phyloP scores from a whole-genome alignment of 1,140 invertebrate species.

The Ladona fulva region DNA sequence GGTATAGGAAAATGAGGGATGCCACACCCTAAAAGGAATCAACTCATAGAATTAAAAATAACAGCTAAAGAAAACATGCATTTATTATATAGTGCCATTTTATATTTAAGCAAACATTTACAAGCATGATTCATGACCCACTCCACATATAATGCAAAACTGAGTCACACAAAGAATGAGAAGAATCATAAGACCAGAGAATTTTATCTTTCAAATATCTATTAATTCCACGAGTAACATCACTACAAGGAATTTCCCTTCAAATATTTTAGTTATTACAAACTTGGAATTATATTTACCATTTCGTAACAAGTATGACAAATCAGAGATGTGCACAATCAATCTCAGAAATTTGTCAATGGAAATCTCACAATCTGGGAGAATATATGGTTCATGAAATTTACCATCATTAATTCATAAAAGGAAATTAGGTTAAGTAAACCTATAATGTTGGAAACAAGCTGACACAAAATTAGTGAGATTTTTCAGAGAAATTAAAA shows the following conservation, averaged over 20 bases:
- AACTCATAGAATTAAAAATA: too few species aligned
- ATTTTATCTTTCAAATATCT: neutral
- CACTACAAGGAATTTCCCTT: neutral
- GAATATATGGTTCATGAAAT: neutral
- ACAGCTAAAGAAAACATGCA: neutral
- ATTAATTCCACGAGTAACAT: neutral
- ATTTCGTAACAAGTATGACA: neutral
- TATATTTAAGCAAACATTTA: slow-evolving; percentile 7
- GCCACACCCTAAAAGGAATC: too few species aligned
- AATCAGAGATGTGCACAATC: neutral
- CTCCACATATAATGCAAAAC: neutral
- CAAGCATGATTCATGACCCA: slow-evolving; percentile 8
- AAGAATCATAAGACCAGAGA: neutral
- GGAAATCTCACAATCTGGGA: neutral
- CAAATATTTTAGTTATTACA: neutral
- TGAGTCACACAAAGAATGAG: neutral
- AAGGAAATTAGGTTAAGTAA: neutral
- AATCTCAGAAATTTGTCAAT: neutral
- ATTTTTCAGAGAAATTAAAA: neutral
- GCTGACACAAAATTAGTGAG: neutral
- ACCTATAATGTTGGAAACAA: neutral
- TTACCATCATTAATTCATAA: neutral
- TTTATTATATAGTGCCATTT: neutral
- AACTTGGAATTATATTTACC: neutral
- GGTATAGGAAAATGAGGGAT: too few species aligned